Base-by-base conservation (phyloP, 2,797 vertebrate genomes). In the Sarcophilus harrisii region DNA sequence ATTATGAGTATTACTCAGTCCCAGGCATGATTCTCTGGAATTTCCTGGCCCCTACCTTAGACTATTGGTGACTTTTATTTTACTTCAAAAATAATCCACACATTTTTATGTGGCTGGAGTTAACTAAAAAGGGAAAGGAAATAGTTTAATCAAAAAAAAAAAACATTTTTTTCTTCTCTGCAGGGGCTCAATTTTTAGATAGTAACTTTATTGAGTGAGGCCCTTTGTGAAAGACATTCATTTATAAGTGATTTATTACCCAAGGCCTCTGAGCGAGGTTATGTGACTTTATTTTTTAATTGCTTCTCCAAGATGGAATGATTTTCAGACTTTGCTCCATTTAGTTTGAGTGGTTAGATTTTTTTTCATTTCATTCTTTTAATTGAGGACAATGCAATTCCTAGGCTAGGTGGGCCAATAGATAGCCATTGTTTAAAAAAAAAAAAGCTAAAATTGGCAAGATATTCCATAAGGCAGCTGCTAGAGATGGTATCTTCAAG, bases 221-320 rank as follows among this genome's bases (percentile, higher is more conserved):
- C 93, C 62, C n/a, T 91, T 90, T 90, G 93, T 24, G 55, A 89
- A 52, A 90, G 93, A 92, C 16, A 90, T 55, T 52, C 55, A 49
- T 49, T 81, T 58, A 30, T 91, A 92, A 92, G 30, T 94, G 94
- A 97, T 96, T 94, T 91, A 94, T 93, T 93, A 62, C 49, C 91
- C 18, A 14, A 81, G 32, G 32, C 38, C 2, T 81, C 38, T 81
- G 73, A 81, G 66, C 1, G 18, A 45, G 49, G 57, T 29, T 52
- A 5, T 57, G 18, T 52, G 27, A 13, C 55, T 97, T 95, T 66
- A 91, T 54, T 58, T 92, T 92, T 92, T 92, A 95, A 94, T 90
- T 93, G 92, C 87, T 97, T 38, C 38, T 62, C 0, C 52, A 81
- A n/a, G 38, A 57, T 93, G 90, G 57, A 93, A 92, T 92, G 57